Evolutionary conservation across 2,797 vertebrate genomes (phyloP).

Genomic region (Halcyon badia): DNA sequence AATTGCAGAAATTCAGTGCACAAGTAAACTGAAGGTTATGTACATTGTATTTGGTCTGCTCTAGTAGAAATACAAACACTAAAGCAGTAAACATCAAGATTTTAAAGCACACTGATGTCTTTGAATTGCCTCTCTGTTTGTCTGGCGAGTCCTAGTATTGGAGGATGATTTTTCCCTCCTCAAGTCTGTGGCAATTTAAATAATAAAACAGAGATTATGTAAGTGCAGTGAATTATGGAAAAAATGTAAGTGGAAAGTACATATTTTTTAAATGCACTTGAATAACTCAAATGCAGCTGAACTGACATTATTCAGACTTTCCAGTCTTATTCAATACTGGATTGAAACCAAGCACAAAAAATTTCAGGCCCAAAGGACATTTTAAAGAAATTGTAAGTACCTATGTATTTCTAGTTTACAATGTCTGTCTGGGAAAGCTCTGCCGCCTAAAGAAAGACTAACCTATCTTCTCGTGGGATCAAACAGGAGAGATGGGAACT

Average conservation of each 20-base stretch:
- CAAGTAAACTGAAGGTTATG: neutral
- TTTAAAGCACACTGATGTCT: neutral
- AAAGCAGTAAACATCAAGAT: neutral
- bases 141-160: neutral
- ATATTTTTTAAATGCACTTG: conserved; percentile 37
- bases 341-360: conserved; percentile 72
- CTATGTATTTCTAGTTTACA: conserved; percentile 42
- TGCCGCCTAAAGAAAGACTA: neutral
- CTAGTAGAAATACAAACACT: neutral
- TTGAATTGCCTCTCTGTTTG: neutral
- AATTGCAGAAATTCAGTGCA: neutral
- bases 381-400: conserved; percentile 51
- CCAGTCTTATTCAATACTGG: conserved; percentile 70
- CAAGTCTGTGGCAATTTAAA: conserved; percentile 8
- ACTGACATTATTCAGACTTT: conserved; percentile 77
- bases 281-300: conserved; percentile 66
- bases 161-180: neutral
- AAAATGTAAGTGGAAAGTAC: conserved; percentile 44
- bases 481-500: neutral
- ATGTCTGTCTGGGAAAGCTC: conserved; percentile 21
- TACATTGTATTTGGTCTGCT: neutral
- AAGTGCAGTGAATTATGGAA: conserved; percentile 57
- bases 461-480: neutral
- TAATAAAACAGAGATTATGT: conserved; percentile 57
- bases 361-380: conserved; percentile 73